phyloP scores from a whole-genome alignment of 1,140 invertebrate species.

The Aphelinus certus region DNA sequence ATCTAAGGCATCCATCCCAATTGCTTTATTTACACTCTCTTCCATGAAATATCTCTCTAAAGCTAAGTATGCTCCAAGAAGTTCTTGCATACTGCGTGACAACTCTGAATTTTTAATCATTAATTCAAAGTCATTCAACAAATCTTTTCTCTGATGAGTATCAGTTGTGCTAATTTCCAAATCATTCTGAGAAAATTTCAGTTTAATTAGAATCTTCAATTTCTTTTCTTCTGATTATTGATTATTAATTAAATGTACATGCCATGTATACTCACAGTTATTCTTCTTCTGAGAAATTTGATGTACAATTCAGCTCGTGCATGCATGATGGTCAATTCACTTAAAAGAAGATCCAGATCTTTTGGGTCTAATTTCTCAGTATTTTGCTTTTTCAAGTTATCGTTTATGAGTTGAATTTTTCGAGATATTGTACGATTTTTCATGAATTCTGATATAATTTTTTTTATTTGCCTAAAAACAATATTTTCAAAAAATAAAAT shows the following conservation, averaged over 20 bases:
- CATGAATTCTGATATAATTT: conserved; percentile 82
- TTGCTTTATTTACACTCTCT: conserved; percentile 94
- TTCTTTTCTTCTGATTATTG: too few species aligned
- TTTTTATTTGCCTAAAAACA: conserved; percentile 58
- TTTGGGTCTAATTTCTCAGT: conserved; percentile 80
- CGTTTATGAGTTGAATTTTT: conserved; percentile 73
- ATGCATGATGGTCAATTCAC: conserved; percentile 92
- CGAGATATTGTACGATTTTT: conserved; percentile 76
- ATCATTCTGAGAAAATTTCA: conserved; percentile 68
- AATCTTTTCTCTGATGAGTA: conserved; percentile 66
- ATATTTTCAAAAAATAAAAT: conserved; percentile 14
- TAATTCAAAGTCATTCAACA: conserved; percentile 72
- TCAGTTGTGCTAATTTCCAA: conserved; percentile 73
- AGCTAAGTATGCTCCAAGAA: conserved; percentile 89
- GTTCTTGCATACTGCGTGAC: conserved; percentile 86
- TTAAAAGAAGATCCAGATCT: conserved; percentile 87
- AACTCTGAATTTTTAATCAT: conserved; percentile 82
- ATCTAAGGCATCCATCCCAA: conserved; percentile 84
- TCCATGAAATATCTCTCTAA: conserved; percentile 97
- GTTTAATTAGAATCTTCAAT: too few species aligned
- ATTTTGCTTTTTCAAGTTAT: conserved; percentile 65
- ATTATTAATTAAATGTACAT: too few species aligned
- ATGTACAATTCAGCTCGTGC: conserved; percentile 91
- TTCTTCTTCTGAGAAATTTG: conserved; percentile 83
- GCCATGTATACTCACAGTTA: conserved; percentile 70